Evolutionary conservation across 2,797 vertebrate genomes (phyloP).

Genomic region (Lepilemur ruficaudatus): DNA sequence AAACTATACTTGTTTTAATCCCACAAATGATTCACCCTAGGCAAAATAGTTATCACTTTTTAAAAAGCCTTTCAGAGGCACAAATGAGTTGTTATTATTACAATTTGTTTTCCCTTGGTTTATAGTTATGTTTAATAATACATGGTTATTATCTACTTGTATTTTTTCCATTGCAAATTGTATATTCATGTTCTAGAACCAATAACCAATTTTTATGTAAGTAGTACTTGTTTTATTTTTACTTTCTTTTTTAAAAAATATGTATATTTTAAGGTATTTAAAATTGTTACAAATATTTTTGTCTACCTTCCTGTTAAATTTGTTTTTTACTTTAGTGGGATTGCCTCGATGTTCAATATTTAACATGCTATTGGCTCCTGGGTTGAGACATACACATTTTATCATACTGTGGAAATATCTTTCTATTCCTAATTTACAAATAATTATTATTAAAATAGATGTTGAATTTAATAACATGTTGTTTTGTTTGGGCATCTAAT

Average conservation of each 20-base stretch:
- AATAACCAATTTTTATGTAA: background rate
- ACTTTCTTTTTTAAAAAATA: background rate
- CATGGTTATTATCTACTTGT: background rate
- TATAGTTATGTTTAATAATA: background rate
- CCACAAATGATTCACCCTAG: background rate
- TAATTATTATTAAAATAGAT: conserved; percentile 6
- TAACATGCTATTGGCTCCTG: background rate
- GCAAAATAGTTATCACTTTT: background rate
- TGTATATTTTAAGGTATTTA: background rate
- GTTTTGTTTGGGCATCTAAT: background rate
- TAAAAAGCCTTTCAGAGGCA: background rate
- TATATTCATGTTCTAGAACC: background rate
- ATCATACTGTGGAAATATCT: background rate
- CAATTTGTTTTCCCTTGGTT: background rate
- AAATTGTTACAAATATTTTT: background rate
- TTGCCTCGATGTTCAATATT: background rate
- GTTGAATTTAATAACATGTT: background rate
- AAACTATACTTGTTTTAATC: background rate
- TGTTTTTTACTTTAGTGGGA: background rate
- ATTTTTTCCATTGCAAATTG: background rate
- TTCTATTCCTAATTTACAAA: conserved; percentile 1
- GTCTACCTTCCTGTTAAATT: background rate
- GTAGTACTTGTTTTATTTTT: background rate
- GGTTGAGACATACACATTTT: background rate
- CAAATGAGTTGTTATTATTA: conserved; percentile 12